phyloP scores from a whole-genome alignment of 92 coral and sea anemone genomes.

The Porites cylindrica region DNA sequence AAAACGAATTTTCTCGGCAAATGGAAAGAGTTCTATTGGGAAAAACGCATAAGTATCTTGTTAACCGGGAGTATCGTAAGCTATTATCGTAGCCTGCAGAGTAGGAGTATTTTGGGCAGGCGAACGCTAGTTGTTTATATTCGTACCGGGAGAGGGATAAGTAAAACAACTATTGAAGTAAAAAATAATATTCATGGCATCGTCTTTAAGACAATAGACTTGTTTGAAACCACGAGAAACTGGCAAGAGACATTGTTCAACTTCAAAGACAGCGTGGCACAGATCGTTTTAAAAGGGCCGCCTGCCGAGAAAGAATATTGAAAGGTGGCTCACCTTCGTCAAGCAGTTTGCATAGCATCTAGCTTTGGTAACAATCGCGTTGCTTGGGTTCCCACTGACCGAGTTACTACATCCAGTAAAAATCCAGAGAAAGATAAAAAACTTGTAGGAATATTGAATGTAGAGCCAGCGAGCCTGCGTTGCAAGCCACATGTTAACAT shows the following conservation, averaged over 20 bases:
- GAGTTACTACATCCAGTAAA: not conserved
- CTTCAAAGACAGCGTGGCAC: not conserved
- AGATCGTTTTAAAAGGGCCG: not conserved
- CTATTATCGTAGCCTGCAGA: not conserved
- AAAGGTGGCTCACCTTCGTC: conserved; percentile 30
- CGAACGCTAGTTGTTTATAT: not conserved
- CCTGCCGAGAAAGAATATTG: not conserved
- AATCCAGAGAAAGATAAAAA: conserved; percentile 14
- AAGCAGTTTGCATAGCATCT: conserved; percentile 68
- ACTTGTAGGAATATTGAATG: not conserved
- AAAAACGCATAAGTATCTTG: no score
- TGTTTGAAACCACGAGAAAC: not conserved
- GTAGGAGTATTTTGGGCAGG: not conserved
- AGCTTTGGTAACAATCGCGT: conserved; percentile 28
- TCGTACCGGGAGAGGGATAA: no score
- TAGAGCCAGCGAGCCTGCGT: not conserved
- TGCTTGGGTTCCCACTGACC: conserved; percentile 4
- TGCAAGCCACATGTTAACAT: not conserved
- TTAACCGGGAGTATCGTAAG: no score
- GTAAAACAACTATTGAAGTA: not conserved
- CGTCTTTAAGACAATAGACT: not conserved
- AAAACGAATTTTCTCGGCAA: no score
- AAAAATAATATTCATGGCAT: not conserved
- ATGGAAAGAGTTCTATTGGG: no score
- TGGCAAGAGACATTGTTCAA: no score